These are phyloP conservation scores for Melieria picta DNA, from an alignment of 2,888 invertebrate genomes.

Conservation along the genomic window DNA sequence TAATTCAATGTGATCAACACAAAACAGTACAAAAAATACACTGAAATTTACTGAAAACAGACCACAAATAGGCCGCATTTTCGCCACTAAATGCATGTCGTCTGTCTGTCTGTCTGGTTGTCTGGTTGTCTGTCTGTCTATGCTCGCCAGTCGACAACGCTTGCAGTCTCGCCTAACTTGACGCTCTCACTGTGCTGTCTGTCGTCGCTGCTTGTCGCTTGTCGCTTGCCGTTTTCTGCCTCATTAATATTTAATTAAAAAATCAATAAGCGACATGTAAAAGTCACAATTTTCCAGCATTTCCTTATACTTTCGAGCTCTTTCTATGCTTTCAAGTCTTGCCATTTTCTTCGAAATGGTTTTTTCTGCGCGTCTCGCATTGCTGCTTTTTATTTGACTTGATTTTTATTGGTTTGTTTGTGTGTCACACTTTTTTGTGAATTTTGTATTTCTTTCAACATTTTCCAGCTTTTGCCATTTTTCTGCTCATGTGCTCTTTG, in stretches of 20 bases:
- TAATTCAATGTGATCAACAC: too few species aligned
- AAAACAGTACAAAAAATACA: too few species aligned
- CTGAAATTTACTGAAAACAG: too few species aligned
- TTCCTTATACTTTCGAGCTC: neutral
- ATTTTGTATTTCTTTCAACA: conserved; percentile 1
- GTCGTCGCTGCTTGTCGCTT: too few species aligned
- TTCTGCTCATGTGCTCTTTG: neutral
- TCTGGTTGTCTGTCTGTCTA: too few species aligned
- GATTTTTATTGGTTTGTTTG: neutral
- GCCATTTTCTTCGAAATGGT: neutral
- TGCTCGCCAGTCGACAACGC: too few species aligned
- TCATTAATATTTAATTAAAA: conserved; percentile 34
- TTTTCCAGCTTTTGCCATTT: conserved; percentile 7
- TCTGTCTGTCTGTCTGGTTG: too few species aligned
- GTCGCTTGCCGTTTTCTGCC: conserved; percentile 16
- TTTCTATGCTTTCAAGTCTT: too few species aligned
- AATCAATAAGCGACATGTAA: conserved; percentile 24
- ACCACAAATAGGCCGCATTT: too few species aligned
- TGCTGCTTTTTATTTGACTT: neutral
- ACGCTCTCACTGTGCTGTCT: too few species aligned
- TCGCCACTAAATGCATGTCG: too few species aligned
- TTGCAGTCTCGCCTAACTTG: too few species aligned
- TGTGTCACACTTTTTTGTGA: conserved; percentile 14
- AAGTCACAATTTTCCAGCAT: conserved; percentile 12
- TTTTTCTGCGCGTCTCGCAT: conserved; percentile 10